A percentile compares a stretch with the other conserved stretches of the same genome.
Conservation (phyloP, 2,797 vertebrate genomes). For the Mus caroli region DNA sequence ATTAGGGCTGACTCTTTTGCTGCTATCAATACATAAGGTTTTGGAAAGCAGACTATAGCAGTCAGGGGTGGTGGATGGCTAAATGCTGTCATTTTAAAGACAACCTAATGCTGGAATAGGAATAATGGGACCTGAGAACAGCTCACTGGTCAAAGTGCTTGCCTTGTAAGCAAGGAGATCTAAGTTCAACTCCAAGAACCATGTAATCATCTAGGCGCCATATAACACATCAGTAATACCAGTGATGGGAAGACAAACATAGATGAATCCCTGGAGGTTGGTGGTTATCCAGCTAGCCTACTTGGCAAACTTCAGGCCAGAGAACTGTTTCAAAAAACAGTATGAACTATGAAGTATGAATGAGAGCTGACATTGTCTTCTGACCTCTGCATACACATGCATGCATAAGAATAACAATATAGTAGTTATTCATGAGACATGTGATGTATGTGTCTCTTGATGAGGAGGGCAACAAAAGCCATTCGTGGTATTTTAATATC, state of each 20-base stretch:
- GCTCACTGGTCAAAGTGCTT: background rate
- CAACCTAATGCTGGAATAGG: background rate
- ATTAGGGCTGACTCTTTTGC: too few relatives aligned
- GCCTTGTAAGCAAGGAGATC: background rate
- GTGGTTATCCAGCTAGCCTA: too few relatives aligned
- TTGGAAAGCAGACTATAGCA: background rate
- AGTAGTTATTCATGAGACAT: background rate
- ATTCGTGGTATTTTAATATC: background rate
- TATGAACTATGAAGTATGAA: background rate
- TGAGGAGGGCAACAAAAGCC: background rate
- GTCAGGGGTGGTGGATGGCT: conserved; percentile 9
- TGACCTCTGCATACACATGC: background rate
- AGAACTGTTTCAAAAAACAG: background rate
- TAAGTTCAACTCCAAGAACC: background rate
- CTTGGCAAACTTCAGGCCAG: background rate
- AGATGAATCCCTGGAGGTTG: background rate
- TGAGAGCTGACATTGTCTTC: background rate
- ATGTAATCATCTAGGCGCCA: background rate
- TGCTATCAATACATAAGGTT: too few relatives aligned
- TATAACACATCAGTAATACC: background rate
- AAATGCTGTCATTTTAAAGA: conserved; percentile 35
- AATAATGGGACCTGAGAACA: background rate
- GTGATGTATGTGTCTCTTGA: conserved; percentile 1
- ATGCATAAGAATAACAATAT: background rate
- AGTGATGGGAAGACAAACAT: background rate